Evolutionary conservation across 2,113 vertebrate genomes (phyloP), one percentile per base, ranked within the genome.

Genomic region (Gadus chalcogrammus): DNA sequence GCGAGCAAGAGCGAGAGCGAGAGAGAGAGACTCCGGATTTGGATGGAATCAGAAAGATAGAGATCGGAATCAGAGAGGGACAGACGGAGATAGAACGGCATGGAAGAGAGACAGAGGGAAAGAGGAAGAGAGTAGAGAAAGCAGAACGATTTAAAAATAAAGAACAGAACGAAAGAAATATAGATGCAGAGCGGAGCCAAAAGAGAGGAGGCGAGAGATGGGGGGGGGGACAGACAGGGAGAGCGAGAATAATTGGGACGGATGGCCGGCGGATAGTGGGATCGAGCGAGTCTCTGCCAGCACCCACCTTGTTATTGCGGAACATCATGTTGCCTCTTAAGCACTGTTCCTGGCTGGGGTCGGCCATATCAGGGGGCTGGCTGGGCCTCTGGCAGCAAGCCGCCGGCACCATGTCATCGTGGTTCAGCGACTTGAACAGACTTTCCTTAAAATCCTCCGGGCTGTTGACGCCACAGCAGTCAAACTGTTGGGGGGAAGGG

Each of bases 381-480:
- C 87, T 87, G n/a, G 93, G 88, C 65, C 92, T 91, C 77, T 90
- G 91, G 87, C 97, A 99, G 75, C 97, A 98, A 81, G 95, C 93
- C 80, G 95, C 93, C 0, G 96, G 97, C 15, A 90, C 91, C 0
- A 66, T 55, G 1, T 90, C 84, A 27, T 89, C 87, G 5, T 58
- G 69, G 65, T 93, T 86, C 24, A 93, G 83, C 56, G 87, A 18
- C 15, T 84, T 86, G 76, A 94, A 93, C 1, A 93, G 82, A 22
- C 93, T 90, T 7, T 89, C 85, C 83, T 91, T 92, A 77, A 97
- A 98, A 82, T 99, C 97, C 79, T 97, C 95, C 0, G 95, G 94
- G 67, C 96, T 95, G 0, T 94, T 96, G 83, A 98, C 95, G 61
- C 97, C 97, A 16, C 97, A 99, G 92, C 97, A 98, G 64, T 95